A percentile compares a stretch with the other conserved stretches of the same genome.
These are phyloP conservation scores for Agriopis marginaria DNA, from an alignment of 2,888 invertebrate genomes.

Conservation along the genomic window DNA sequence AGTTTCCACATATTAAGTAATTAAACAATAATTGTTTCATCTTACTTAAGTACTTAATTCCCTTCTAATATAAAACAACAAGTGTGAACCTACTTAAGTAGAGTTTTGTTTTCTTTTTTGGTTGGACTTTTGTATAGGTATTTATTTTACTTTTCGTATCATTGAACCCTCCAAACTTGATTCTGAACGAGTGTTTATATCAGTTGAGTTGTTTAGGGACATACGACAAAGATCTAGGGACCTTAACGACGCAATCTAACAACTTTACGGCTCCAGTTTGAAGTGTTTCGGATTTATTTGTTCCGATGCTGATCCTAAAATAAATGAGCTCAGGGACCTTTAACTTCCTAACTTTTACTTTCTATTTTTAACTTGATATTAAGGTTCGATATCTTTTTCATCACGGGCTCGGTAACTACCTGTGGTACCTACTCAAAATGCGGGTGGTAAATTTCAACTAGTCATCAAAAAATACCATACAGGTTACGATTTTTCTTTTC, in stretches of 20 bases:
- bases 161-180: conserved; percentile 13
- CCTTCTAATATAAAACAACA: not conserved
- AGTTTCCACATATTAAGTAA: too few species aligned
- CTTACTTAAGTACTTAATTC: too few species aligned
- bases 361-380: conserved; percentile 12
- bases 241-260: conserved; percentile 57
- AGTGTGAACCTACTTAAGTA: not conserved
- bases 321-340: conserved; percentile 34
- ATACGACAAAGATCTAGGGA: conserved; percentile 55
- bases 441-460: too few species aligned
- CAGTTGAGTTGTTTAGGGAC: conserved; percentile 65
- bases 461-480: too few species aligned
- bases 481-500: too few species aligned
- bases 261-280: conserved; percentile 56
- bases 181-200: conserved; percentile 60
- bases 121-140: too few species aligned
- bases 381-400: not conserved
- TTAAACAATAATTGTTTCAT: too few species aligned
- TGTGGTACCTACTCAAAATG: too few species aligned
- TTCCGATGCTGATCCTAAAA: conserved; percentile 37
- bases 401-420: too few species aligned
- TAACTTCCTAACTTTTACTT: conserved; percentile 26
- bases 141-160: conserved; percentile 3
- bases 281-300: conserved; percentile 62
- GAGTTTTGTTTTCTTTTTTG: too few species aligned